Percentiles rank a stretch among this genome's conserved stretches.
Conservation (phyloP, 2,113 vertebrate species). For the Petaurus breviceps region DNA sequence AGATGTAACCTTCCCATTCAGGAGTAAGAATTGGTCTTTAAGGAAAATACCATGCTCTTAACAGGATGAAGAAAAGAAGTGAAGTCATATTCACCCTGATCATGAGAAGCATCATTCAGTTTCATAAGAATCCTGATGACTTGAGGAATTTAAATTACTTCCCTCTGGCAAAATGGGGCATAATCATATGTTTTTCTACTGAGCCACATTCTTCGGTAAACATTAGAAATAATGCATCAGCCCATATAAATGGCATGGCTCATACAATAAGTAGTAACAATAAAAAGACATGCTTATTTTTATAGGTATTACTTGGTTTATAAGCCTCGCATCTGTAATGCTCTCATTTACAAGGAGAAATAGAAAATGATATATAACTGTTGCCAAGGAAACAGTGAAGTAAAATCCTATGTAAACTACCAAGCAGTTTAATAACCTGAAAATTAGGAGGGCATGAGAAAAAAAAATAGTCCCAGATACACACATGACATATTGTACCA, state of each 20-base stretch:
- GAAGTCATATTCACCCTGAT: slow-evolving; percentile 45
- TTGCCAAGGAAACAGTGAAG: slow-evolving; percentile 84
- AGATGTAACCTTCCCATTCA: slow-evolving; percentile 54
- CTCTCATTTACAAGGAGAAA: slow-evolving; percentile 71
- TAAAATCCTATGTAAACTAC: slow-evolving; percentile 83
- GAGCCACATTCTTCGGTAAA: slow-evolving; percentile 76
- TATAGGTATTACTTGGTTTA: slow-evolving; percentile 70
- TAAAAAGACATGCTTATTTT: slow-evolving; percentile 76
- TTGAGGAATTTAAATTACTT: slow-evolving; percentile 76
- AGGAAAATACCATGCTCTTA: slow-evolving; percentile 44
- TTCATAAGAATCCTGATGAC: slow-evolving; percentile 67
- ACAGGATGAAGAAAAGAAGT: slow-evolving; percentile 57
- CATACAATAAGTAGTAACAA: slow-evolving; percentile 71
- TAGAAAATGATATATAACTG: slow-evolving; percentile 79
- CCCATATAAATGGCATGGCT: slow-evolving; percentile 67
- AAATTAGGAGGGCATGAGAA: slow-evolving; percentile 78
- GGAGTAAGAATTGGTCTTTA: slow-evolving; percentile 48
- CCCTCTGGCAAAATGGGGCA: slow-evolving; percentile 64
- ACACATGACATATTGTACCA: slow-evolving; percentile 53
- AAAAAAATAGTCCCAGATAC: slow-evolving; percentile 63
- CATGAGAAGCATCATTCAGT: slow-evolving; percentile 55
- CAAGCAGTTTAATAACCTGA: slow-evolving; percentile 77
- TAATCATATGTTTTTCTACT: slow-evolving; percentile 81
- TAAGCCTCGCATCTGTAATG: slow-evolving; percentile 74
- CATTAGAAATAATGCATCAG: slow-evolving; percentile 71